Percentiles rank a stretch among this genome's conserved stretches.
Evolutionary conservation across 1,140 invertebrate genomes (phyloP).

Genomic region (Polypedilum pembai): DNA sequence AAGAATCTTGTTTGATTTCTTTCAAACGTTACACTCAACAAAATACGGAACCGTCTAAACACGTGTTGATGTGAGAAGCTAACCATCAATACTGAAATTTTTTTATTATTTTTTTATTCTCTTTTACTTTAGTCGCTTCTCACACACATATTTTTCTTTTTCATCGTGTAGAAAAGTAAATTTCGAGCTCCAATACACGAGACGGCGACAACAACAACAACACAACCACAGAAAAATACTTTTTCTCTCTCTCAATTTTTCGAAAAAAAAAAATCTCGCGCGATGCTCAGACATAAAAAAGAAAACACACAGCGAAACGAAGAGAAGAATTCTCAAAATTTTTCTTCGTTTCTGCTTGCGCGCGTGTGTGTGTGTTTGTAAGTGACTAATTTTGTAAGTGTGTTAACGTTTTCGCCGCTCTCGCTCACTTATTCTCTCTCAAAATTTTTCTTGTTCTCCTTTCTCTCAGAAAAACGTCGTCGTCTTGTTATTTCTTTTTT

Average conservation of each 20-base stretch:
- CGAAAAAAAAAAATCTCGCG: conserved; percentile 5
- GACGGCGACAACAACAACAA: background rate
- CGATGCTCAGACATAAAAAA: background rate
- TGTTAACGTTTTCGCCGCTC: background rate
- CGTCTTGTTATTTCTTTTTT: background rate
- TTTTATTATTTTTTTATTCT: conserved; percentile 3
- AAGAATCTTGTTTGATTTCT: too few relatives aligned
- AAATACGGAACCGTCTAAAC: background rate
- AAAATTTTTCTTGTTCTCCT: background rate
- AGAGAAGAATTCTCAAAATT: conserved; percentile 2
- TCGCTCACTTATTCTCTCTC: background rate
- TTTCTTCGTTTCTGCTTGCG: background rate
- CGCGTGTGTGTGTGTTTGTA: background rate
- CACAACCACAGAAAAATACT: background rate
- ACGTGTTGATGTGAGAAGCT: conserved; percentile 8
- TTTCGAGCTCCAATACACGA: conserved; percentile 1
- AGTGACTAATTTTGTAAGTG: background rate
- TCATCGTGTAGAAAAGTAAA: conserved; percentile 3
- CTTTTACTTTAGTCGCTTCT: conserved; percentile 1
- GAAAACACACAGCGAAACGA: background rate
- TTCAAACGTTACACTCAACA: background rate
- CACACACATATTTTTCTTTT: too few relatives aligned
- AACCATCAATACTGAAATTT: conserved; percentile 27
- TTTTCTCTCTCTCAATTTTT: background rate
- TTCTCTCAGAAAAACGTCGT: background rate